phyloP scores from a whole-genome alignment of 1,140 invertebrate genomes.

The Temnothorax longispinosus region DNA sequence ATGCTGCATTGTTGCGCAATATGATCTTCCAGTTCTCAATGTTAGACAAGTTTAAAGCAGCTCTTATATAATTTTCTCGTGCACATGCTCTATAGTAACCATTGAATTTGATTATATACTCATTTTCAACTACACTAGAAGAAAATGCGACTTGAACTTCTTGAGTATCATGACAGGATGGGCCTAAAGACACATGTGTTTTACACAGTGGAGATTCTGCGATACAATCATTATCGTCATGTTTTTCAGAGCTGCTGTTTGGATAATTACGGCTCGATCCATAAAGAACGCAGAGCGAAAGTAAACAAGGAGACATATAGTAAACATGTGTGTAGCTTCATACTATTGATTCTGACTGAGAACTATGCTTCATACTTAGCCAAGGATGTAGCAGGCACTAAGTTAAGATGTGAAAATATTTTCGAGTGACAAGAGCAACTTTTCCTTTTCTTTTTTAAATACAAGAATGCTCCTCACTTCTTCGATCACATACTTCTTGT shows the following conservation, averaged over 20 bases:
- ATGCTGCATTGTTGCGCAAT: slow-evolving; percentile 91
- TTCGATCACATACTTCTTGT: background rate
- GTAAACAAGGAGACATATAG: slow-evolving; percentile 61
- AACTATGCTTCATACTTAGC: slow-evolving; percentile 41
- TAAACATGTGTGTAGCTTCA: slow-evolving; percentile 73
- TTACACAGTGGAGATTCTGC: slow-evolving; percentile 6
- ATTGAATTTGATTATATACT: slow-evolving; percentile 95
- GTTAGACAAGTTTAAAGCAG: slow-evolving; percentile 90
- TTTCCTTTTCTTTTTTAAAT: background rate
- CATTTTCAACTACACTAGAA: slow-evolving; percentile 88
- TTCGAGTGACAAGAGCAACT: background rate
- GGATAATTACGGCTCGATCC: slow-evolving; percentile 45
- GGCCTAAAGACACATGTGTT: background rate
- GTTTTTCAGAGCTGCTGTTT: slow-evolving; percentile 30
- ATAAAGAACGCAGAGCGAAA: slow-evolving; percentile 59
- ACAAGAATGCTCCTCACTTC: background rate
- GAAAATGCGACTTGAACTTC: slow-evolving; percentile 87
- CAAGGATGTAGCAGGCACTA: background rate
- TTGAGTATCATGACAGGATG: slow-evolving; percentile 13
- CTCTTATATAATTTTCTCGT: slow-evolving; percentile 91
- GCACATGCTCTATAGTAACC: slow-evolving; percentile 92
- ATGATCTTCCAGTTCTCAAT: slow-evolving; percentile 92
- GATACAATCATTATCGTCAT: slow-evolving; percentile 59
- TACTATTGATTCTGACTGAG: slow-evolving; percentile 67
- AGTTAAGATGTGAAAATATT: background rate